Evolutionary conservation across 2,888 invertebrate species (phyloP).

Genomic region (Chymomyza procnemis): DNA sequence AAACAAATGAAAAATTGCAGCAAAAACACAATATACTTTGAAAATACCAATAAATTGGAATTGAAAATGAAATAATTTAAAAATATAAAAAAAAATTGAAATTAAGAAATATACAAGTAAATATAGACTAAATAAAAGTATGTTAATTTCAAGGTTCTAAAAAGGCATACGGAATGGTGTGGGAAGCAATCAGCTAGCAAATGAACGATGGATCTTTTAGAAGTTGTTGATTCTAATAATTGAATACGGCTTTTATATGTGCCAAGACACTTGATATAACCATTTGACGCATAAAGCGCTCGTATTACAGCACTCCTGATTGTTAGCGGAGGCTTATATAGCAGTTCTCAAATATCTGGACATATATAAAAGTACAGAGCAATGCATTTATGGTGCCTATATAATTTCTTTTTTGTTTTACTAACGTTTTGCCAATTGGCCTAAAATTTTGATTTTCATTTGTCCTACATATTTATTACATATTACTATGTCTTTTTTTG

Average conservation of each 20-base stretch:
- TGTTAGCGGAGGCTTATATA: constrained; percentile 54
- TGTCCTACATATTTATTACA: constrained; percentile 16
- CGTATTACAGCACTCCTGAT: constrained; percentile 51
- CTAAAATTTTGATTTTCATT: constrained; percentile 22
- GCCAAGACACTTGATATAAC: constrained; percentile 52
- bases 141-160: constrained; percentile 74
- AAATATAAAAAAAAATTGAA: constrained; percentile 34
- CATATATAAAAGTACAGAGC: constrained; percentile 77
- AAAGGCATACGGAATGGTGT: constrained; percentile 79
- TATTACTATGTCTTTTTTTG: constrained; percentile 25
- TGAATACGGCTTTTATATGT: constrained; percentile 59
- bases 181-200: constrained; percentile 79
- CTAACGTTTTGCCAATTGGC: constrained; percentile 19
- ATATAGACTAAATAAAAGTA: constrained; percentile 37
- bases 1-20: constrained; percentile 28
- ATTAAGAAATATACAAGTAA: constrained; percentile 17
- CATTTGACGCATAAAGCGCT: background rate
- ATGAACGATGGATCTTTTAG: constrained; percentile 76
- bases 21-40: constrained; percentile 24
- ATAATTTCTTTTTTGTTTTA: constrained; percentile 10
- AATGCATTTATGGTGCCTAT: constrained; percentile 59
- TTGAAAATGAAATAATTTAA: too few species aligned
- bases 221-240: constrained; percentile 45
- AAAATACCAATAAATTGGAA: constrained; percentile 23
- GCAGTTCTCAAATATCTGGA: constrained; percentile 56